phyloP scores from a whole-genome alignment of 2,113 vertebrate genomes.

The Oreochromis niloticus region DNA sequence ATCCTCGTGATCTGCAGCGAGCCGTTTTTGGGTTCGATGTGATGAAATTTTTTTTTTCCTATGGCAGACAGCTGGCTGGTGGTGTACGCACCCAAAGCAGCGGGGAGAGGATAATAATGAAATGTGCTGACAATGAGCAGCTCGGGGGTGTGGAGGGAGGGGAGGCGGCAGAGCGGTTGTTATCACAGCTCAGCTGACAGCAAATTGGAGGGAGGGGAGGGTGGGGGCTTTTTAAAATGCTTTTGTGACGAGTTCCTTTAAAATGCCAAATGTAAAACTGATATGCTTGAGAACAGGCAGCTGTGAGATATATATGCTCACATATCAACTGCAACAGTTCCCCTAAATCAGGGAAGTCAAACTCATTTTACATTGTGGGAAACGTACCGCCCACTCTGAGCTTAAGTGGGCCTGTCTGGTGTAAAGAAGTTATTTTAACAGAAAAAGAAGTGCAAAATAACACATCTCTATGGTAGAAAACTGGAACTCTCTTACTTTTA shows the following conservation, averaged over 20 bases:
- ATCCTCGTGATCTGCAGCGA: background rate
- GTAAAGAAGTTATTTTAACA: background rate
- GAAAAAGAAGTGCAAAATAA: background rate
- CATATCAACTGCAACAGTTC: background rate
- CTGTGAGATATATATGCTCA: background rate
- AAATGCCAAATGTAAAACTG: background rate
- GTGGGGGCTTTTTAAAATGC: background rate
- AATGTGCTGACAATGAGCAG: slow-evolving; percentile 26
- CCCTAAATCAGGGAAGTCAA: background rate
- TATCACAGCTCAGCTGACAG: slow-evolving; percentile 15
- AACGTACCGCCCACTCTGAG: background rate
- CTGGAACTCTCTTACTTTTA: background rate
- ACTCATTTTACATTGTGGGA: background rate
- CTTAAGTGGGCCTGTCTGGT: fast-evolving
- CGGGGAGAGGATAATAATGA: slow-evolving; percentile 2
- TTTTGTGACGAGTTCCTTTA: background rate
- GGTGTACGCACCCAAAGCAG: background rate
- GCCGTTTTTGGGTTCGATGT: background rate
- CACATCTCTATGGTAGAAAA: background rate
- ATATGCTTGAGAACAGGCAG: background rate
- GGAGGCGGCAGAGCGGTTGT: background rate
- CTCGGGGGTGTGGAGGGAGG: background rate
- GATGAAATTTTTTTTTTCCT: background rate
- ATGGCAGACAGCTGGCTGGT: slow-evolving; percentile 14
- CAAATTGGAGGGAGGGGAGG: background rate